Conservation (phyloP, 2,888 invertebrate genomes). For the Epinotia brunnichana region DNA sequence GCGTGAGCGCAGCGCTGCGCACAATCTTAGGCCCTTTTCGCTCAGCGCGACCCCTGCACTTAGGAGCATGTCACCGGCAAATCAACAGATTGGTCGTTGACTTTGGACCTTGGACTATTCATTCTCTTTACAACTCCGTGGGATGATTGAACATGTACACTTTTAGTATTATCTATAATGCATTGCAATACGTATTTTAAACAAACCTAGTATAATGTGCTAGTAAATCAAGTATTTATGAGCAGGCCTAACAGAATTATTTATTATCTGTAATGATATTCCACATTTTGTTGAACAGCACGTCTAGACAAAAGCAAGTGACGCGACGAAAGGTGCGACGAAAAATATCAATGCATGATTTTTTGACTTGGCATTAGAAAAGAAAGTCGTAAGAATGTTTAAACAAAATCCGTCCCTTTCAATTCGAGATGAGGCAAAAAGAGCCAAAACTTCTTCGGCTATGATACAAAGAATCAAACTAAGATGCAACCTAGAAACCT, state of each 20-base stretch:
- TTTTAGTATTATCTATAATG: neutral
- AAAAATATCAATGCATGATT: no score
- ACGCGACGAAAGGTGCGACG: no score
- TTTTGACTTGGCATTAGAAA: no score
- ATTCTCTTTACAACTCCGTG: conserved; percentile 26
- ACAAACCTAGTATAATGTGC: neutral
- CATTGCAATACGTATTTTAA: neutral
- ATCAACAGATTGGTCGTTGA: conserved; percentile 35
- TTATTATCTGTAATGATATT: neutral
- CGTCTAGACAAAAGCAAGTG: no score
- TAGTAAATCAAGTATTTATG: neutral
- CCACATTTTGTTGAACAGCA: no score
- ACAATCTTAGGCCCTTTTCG: conserved; percentile 10
- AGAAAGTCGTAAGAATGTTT: no score
- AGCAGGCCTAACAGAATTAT: neutral
- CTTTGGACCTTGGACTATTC: conserved; percentile 34
- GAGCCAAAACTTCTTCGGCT: no score
- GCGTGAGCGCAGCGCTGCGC: neutral
- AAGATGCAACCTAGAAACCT: no score
- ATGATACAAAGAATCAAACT: no score
- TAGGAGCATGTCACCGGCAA: neutral
- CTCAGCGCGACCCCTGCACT: neutral
- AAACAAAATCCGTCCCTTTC: no score
- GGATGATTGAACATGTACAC: conserved; percentile 17
- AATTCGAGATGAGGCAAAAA: no score